Conservation (phyloP, 2,888 invertebrate genomes). For the Gisinianus flammeolus region DNA sequence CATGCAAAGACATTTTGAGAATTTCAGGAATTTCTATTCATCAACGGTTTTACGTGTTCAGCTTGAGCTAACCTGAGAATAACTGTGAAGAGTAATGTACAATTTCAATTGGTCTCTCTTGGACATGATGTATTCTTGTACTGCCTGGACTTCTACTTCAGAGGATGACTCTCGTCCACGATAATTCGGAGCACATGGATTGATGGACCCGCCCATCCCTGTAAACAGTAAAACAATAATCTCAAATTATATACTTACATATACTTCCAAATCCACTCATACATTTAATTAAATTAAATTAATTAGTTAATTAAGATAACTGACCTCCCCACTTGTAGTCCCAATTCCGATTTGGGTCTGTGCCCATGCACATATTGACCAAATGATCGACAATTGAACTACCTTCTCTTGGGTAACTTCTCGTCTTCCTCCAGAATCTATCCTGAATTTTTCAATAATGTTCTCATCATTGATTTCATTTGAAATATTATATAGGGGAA, state of each 20-base stretch:
- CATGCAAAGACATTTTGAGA: too few relatives aligned
- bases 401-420: conserved; percentile 62
- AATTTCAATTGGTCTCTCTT: conserved; percentile 66
- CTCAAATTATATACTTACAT: not conserved
- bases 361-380: conserved; percentile 50
- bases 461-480: not conserved
- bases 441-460: conserved; percentile 17
- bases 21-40: too few relatives aligned
- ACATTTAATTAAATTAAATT: not conserved
- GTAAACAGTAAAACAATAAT: too few relatives aligned
- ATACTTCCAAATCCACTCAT: not conserved
- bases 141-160: conserved; percentile 73
- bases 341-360: conserved; percentile 75
- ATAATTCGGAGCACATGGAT: conserved; percentile 55
- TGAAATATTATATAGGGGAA: not conserved
- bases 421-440: conserved; percentile 80
- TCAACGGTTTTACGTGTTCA: too few relatives aligned
- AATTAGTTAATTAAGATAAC: too few relatives aligned
- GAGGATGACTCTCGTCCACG: conserved; percentile 67
- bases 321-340: conserved; percentile 75
- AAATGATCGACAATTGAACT: conserved; percentile 50
- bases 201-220: conserved; percentile 52
- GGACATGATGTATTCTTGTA: conserved; percentile 68
- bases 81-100: conserved; percentile 78
- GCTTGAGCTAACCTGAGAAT: conserved; percentile 81